These are phyloP conservation scores for Pterobdella sp. DNA, from an alignment of 2,888 invertebrate genomes.

Conservation along the genomic window DNA sequence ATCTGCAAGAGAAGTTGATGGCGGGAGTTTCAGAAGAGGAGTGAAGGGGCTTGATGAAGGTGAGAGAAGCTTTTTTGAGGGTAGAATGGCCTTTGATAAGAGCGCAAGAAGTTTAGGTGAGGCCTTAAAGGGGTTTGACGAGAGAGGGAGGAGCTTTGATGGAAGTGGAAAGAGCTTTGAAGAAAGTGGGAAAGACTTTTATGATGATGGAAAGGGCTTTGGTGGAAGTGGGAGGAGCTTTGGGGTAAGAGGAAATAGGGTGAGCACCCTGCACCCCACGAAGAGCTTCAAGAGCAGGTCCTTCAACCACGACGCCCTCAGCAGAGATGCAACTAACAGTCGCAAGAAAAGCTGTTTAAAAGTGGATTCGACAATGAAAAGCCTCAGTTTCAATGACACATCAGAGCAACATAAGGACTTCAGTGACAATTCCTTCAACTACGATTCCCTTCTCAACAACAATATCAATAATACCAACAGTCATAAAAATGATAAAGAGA, in stretches of 20 bases:
- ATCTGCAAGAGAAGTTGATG: not conserved
- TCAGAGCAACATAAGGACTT: not conserved
- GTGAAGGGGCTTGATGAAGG: not conserved
- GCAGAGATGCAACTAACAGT: not conserved
- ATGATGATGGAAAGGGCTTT: too few species aligned
- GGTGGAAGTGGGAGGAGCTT: too few species aligned
- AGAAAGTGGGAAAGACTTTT: too few species aligned
- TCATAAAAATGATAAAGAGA: not conserved
- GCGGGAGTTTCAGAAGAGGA: not conserved
- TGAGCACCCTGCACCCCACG: too few species aligned
- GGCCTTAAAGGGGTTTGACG: too few species aligned
- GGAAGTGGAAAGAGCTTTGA: too few species aligned
- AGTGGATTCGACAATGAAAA: not conserved
- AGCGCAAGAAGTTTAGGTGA: too few species aligned
- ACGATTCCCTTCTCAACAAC: not conserved
- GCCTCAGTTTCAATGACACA: not conserved
- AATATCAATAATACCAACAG: not conserved
- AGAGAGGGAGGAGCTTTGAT: too few species aligned
- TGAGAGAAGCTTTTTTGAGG: too few species aligned
- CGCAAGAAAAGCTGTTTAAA: conserved; percentile 3
- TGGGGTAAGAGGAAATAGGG: too few species aligned
- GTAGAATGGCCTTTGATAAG: too few species aligned
- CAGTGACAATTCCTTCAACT: not conserved
- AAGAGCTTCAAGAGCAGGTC: conserved; percentile 10
- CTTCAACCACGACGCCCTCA: not conserved